Evolutionary conservation across 2,888 invertebrate species (phyloP).

Genomic region (Hypolimnas misippus): DNA sequence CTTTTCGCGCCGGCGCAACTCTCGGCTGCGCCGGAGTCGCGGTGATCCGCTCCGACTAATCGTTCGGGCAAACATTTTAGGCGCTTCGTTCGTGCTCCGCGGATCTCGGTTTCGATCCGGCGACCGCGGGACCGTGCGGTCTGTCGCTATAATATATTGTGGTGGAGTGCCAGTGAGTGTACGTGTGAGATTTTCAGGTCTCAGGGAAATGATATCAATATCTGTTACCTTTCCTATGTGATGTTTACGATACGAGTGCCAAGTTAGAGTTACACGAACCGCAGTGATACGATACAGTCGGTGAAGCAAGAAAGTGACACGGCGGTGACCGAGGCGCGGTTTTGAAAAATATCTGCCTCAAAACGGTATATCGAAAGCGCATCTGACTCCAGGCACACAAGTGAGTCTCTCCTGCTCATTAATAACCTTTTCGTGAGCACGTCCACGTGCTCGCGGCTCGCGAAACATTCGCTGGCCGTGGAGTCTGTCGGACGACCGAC

Average conservation of each 20-base stretch:
- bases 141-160: conserved; percentile 48
- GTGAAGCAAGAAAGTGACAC: conserved; percentile 75
- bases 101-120: conserved; percentile 45
- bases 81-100: conserved; percentile 46
- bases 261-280: conserved; percentile 79
- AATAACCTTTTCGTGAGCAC: conserved; percentile 17
- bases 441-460: conserved; percentile 13
- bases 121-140: conserved; percentile 31
- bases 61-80: conserved; percentile 59
- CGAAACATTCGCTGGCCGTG: background rate
- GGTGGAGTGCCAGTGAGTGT: conserved; percentile 52
- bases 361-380: conserved; percentile 49
- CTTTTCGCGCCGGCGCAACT: conserved; percentile 64
- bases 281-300: conserved; percentile 71
- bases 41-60: conserved; percentile 44
- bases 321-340: conserved; percentile 74
- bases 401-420: conserved; percentile 32
- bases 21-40: conserved; percentile 47
- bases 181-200: conserved; percentile 71
- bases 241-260: conserved; percentile 70
- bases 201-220: conserved; percentile 72
- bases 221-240: conserved; percentile 74
- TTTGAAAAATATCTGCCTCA: conserved; percentile 66
- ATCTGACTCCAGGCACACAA: conserved; percentile 35
- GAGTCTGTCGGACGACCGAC: too few relatives aligned